A percentile compares a stretch with the other conserved stretches of the same genome.
phyloP scores from a whole-genome alignment of 2,797 vertebrate species.

The Mormyrops attenuatus region DNA sequence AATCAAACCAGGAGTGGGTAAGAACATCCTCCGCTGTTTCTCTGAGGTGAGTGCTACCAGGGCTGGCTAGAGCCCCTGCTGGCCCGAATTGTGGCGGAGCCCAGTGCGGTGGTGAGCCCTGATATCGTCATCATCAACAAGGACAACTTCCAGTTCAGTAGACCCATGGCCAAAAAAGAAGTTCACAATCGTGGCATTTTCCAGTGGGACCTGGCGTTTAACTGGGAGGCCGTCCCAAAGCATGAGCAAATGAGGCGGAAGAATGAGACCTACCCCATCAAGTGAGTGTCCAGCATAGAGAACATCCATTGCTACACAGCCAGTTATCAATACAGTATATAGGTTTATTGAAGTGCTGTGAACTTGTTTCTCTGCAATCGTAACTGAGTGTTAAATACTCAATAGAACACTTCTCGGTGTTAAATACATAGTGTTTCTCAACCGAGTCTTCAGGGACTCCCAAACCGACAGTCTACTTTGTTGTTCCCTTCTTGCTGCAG shows the following conservation, averaged over 20 bases:
- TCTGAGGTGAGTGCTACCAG: slow-evolving; percentile 76
- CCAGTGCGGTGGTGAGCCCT: slow-evolving; percentile 69
- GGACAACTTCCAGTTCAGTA: slow-evolving; percentile 65
- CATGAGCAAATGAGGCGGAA: slow-evolving; percentile 58
- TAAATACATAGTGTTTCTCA: neutral
- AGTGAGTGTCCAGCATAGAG: slow-evolving; percentile 50
- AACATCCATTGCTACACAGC: neutral
- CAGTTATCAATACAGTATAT: neutral
- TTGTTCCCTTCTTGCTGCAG: neutral
- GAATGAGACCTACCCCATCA: slow-evolving; percentile 74
- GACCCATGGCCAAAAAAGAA: slow-evolving; percentile 47
- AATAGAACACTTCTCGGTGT: neutral
- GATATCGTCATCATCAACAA: slow-evolving; percentile 66
- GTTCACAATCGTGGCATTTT: slow-evolving; percentile 68
- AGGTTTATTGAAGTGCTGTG: neutral
- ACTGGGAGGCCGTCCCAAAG: slow-evolving; percentile 65
- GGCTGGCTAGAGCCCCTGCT: slow-evolving; percentile 82
- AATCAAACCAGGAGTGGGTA: neutral
- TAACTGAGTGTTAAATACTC: neutral
- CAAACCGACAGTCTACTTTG: neutral
- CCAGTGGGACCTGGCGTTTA: slow-evolving; percentile 73
- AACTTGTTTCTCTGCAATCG: neutral
- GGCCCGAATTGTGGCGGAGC: slow-evolving; percentile 67
- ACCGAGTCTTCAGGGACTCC: neutral
- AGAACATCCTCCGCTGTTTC: neutral